Conservation (phyloP, 1,140 invertebrate species). For the Caligus rogercresseyi region DNA sequence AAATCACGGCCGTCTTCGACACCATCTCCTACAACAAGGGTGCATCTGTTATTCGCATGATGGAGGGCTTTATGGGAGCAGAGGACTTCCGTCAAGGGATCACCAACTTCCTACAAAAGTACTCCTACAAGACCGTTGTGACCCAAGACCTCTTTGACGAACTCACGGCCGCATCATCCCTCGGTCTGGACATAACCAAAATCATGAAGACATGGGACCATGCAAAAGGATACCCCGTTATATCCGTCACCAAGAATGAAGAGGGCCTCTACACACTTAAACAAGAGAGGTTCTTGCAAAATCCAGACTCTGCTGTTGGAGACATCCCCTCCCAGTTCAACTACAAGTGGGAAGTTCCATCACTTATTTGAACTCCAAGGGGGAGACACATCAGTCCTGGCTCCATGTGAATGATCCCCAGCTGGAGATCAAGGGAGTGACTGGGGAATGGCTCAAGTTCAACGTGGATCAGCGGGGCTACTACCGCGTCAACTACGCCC, state of each 20-base stretch:
- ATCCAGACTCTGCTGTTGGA: slow-evolving; percentile 31
- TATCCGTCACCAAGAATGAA: slow-evolving; percentile 23
- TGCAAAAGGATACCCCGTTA: slow-evolving; percentile 34
- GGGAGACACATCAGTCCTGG: slow-evolving; percentile 36
- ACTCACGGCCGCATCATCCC: slow-evolving; percentile 31
- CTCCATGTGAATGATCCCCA: slow-evolving; percentile 35
- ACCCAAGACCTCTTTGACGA: slow-evolving; percentile 55
- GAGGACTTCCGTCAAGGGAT: slow-evolving; percentile 53
- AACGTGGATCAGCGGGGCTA: slow-evolving; percentile 69
- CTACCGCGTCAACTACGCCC: slow-evolving; percentile 65
- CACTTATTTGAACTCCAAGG: slow-evolving; percentile 46
- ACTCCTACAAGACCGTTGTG: slow-evolving; percentile 51
- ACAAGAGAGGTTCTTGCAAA: slow-evolving; percentile 49
- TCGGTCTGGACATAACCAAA: slow-evolving; percentile 1
- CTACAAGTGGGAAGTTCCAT: slow-evolving; percentile 61
- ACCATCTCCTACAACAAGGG: slow-evolving; percentile 71
- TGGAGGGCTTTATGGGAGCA: slow-evolving; percentile 59
- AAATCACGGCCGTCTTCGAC: slow-evolving; percentile 67
- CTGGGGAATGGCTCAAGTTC: slow-evolving; percentile 57
- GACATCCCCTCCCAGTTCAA: slow-evolving; percentile 18
- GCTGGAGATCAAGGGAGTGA: neutral
- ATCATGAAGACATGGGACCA: slow-evolving; percentile 33
- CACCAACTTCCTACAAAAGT: slow-evolving; percentile 48
- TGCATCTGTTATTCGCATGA: slow-evolving; percentile 67
- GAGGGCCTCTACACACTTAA: slow-evolving; percentile 37